A percentile compares a stretch with the other conserved stretches of the same genome.
phyloP scores from a whole-genome alignment of 2,797 vertebrate species.

The Balearica regulorum region DNA sequence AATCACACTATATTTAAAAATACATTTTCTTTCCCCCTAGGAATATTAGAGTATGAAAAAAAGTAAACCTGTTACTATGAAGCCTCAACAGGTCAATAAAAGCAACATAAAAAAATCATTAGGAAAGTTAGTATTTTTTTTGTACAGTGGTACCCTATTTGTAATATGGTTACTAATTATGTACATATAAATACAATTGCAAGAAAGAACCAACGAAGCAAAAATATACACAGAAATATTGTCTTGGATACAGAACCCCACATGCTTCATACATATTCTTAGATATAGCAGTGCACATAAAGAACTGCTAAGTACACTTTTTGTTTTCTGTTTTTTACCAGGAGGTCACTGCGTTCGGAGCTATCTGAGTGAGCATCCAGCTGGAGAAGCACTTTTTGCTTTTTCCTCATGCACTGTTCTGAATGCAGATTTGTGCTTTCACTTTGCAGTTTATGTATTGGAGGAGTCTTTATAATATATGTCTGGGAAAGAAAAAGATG shows the following conservation, averaged over 20 bases:
- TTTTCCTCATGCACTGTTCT: slow-evolving; percentile 66
- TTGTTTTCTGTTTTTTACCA: slow-evolving; percentile 75
- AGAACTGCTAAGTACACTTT: not conserved
- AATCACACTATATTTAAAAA: not conserved
- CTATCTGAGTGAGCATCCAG: slow-evolving; percentile 88
- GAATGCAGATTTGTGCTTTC: slow-evolving; percentile 21
- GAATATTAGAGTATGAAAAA: not conserved
- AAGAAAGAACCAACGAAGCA: not conserved
- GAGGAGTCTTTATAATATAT: slow-evolving; percentile 87
- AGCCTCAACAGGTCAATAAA: not conserved
- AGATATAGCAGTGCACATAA: not conserved
- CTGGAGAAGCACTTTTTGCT: slow-evolving; percentile 77
- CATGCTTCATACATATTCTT: not conserved
- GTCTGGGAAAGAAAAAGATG: slow-evolving; percentile 70
- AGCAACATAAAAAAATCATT: not conserved
- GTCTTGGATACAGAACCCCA: not conserved
- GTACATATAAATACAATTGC: not conserved
- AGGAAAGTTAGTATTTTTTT: not conserved
- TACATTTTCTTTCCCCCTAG: not conserved
- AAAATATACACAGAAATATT: not conserved
- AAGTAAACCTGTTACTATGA: not conserved
- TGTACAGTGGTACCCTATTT: not conserved
- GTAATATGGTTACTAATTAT: not conserved
- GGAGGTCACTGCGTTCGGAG: slow-evolving; percentile 85
- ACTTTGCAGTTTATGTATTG: slow-evolving; percentile 64